phyloP scores from a whole-genome alignment of 1,140 invertebrate genomes.

The Pissodes strobi region DNA sequence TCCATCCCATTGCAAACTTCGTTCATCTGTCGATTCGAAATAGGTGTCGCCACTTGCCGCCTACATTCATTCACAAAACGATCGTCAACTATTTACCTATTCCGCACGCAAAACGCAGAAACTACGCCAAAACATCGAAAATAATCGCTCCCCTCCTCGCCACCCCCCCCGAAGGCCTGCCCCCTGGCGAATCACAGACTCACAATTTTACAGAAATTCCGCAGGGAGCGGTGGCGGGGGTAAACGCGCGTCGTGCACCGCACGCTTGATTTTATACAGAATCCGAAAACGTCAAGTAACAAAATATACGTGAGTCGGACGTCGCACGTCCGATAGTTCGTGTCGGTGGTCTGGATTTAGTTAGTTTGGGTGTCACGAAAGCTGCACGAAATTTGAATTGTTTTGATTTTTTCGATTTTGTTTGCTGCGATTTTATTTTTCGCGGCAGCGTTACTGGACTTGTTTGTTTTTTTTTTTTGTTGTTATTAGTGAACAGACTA shows the following conservation, averaged over 20 bases:
- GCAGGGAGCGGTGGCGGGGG: neutral
- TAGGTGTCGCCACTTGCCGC: constrained; percentile 15
- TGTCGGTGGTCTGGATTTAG: constrained; percentile 19
- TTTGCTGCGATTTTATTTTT: too few relatives aligned
- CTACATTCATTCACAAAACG: neutral
- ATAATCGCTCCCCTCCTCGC: constrained; percentile 14
- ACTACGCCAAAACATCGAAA: constrained; percentile 26
- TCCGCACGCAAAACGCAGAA: constrained; percentile 10
- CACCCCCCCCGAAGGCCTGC: constrained; percentile 3
- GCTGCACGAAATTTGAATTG: too few relatives aligned
- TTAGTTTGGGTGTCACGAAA: neutral
- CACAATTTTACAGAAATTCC: constrained; percentile 38
- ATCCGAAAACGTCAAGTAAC: constrained; percentile 18
- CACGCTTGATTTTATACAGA: constrained; percentile 20
- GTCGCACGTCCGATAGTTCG: constrained; percentile 24
- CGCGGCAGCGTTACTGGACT: too few relatives aligned
- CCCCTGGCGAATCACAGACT: constrained; percentile 29
- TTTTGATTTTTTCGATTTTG: too few relatives aligned
- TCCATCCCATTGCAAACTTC: too few relatives aligned
- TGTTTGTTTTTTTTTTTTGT: too few relatives aligned
- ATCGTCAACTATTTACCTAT: constrained; percentile 1
- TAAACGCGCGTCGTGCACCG: neutral
- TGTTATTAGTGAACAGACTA: too few relatives aligned
- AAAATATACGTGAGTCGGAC: constrained; percentile 31
- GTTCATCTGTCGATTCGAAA: too few relatives aligned